Base-by-base conservation (phyloP, 2,797 vertebrate genomes). In the Chloroceryle inda region DNA sequence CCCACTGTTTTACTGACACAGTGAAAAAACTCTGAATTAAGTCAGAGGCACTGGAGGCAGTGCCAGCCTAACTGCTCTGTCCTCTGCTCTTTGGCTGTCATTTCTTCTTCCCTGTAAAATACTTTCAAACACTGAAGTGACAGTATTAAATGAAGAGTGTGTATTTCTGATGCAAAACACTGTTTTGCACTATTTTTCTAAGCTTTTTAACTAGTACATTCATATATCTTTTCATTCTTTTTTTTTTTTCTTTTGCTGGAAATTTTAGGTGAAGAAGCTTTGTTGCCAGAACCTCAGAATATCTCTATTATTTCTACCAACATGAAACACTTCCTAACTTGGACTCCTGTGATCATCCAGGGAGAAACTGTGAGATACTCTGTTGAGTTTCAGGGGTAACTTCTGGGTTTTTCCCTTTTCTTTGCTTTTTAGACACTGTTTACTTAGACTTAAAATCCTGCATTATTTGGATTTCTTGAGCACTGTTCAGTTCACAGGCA, bases 351-450 rank as follows among this genome's bases (percentile, higher is more conserved):
- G 88, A 47, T 17, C 1, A 5, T 94, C 31, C 89, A 84, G 21
- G 93, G 94, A 92, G 96, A 96, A 95, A 91, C 81, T 50, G 91
- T 98, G 35, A 92, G 86, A 87, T 98, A 98, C 89, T 98, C 96
- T 3, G 98, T 98, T 5, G 96, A 98, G 79, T 97, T 98, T 95
- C 98, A 98, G 88, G 98, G 98, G 98, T 98, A 97, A 98, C 45
- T 82, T 55, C 21, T 71, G 2, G 16, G 55, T 88, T 85, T 89
- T 64, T 4, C 15, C 21, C 19, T 8, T 40, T 38, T 61, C 22
- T n/a, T 69, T 88, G 5, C 6, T n/a, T 38, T 58, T 67, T 75
- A n/a, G 68, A 37, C 22, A 26, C 19, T 78, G 58, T 26, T 89
- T 75, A 50, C n/a, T 21, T 75, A 42, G 14, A 23, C 11, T 50